phyloP scores from a whole-genome alignment of 2,888 invertebrate genomes.

The Clepsis dumicolana region DNA sequence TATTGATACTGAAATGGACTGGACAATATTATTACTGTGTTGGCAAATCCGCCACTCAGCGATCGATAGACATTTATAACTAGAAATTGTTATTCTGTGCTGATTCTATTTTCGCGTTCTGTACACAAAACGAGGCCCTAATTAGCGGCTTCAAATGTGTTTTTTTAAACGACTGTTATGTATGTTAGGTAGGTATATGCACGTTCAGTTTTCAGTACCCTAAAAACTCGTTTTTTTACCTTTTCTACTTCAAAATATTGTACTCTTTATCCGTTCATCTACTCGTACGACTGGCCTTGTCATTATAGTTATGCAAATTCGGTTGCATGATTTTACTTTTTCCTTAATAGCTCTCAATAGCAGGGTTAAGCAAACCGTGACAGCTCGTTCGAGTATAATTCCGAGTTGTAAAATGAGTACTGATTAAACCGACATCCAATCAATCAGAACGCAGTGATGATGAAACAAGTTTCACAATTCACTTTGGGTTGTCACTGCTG shows the following conservation, averaged over 20 bases:
- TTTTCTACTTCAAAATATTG: not conserved
- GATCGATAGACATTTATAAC: not conserved
- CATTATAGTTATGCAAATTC: not conserved
- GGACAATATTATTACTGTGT: not conserved
- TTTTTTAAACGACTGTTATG: too few relatives aligned
- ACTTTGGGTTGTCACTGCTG: conserved; percentile 38
- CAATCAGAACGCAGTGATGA: conserved; percentile 33
- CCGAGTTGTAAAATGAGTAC: conserved; percentile 9
- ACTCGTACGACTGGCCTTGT: not conserved
- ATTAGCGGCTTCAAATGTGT: too few relatives aligned
- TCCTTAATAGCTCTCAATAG: not conserved
- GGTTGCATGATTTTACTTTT: not conserved
- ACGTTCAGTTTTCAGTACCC: not conserved
- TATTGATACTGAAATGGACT: not conserved
- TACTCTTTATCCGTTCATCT: not conserved
- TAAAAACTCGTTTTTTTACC: not conserved
- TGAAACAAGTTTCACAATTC: conserved; percentile 48
- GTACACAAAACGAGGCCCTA: not conserved
- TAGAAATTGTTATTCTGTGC: not conserved
- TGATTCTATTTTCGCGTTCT: not conserved
- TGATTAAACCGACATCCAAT: conserved; percentile 23
- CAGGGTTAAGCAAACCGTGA: conserved; percentile 1
- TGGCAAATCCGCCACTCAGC: not conserved
- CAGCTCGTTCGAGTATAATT: conserved; percentile 2
- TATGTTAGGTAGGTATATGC: too few relatives aligned